Percentiles rank a stretch among this genome's conserved stretches.
phyloP scores from a whole-genome alignment of 2,797 vertebrate species.

The Chaetophractus vellerosus region DNA sequence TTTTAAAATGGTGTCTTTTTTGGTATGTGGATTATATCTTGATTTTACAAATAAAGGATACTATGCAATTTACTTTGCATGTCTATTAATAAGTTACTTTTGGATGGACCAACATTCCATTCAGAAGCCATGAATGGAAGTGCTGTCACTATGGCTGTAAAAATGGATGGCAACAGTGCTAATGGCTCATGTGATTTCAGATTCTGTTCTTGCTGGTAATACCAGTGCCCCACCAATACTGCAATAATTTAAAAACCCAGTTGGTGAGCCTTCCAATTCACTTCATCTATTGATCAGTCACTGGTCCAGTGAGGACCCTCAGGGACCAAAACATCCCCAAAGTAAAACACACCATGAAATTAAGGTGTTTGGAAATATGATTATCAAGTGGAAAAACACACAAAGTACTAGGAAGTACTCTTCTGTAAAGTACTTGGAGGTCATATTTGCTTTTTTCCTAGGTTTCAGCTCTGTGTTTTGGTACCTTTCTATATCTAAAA shows the following conservation, averaged over 20 bases:
- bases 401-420: neutral
- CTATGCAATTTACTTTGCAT: slow-evolving; percentile 71
- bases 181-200: neutral
- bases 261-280: neutral
- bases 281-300: neutral
- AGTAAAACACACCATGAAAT: neutral
- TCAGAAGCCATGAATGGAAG: slow-evolving; percentile 71
- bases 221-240: neutral
- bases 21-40: neutral
- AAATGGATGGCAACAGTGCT: neutral
- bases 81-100: slow-evolving; percentile 85
- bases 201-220: neutral
- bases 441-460: neutral
- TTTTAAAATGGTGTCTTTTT: neutral
- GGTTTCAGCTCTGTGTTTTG: neutral
- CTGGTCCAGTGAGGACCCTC: neutral
- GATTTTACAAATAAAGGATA: slow-evolving; percentile 74
- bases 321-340: neutral
- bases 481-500: slow-evolving; percentile 6
- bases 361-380: neutral
- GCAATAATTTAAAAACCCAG: neutral
- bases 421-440: neutral
- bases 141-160: slow-evolving; percentile 51
- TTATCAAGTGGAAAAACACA: neutral
- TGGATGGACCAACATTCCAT: slow-evolving; percentile 52